A percentile compares a stretch with the other conserved stretches of the same genome.
Evolutionary conservation across 2,113 vertebrate species (phyloP).

Genomic region (Catharus minimus): DNA sequence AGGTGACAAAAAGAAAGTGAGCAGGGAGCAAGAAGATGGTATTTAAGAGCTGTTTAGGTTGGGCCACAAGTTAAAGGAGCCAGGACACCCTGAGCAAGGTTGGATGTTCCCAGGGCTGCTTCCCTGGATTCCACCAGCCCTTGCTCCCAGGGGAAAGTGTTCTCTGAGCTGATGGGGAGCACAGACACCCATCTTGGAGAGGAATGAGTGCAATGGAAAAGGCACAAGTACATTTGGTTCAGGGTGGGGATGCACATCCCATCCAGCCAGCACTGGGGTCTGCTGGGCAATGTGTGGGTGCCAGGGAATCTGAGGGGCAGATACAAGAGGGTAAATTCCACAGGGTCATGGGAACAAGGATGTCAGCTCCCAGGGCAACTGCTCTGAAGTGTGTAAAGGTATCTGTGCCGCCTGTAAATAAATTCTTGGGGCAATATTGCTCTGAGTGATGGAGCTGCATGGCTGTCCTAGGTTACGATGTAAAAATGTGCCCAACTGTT

Average conservation of each 20-base stretch:
- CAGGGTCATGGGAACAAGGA: not conserved
- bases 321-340: not conserved
- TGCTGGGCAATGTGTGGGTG: not conserved
- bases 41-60: not conserved
- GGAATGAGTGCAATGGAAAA: fast-evolving
- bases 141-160: fast-evolving
- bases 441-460: fast-evolving
- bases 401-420: not conserved
- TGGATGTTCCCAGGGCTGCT: fast-evolving
- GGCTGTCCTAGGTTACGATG: not conserved
- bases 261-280: not conserved
- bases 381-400: not conserved
- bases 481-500: too few species aligned
- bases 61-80: not conserved
- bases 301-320: not conserved
- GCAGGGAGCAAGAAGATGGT: not conserved
- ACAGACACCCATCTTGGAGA: fast-evolving
- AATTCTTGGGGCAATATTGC: not conserved
- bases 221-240: not conserved
- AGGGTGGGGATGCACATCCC: not conserved
- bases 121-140: fast-evolving
- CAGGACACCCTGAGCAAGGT: not conserved
- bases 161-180: not conserved
- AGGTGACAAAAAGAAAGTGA: slow-evolving; percentile 36
- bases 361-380: not conserved